Evolutionary conservation across 2,888 invertebrate species (phyloP), one percentile per base, ranked within the genome.

Genomic region (Chymomyza fuscimana): DNA sequence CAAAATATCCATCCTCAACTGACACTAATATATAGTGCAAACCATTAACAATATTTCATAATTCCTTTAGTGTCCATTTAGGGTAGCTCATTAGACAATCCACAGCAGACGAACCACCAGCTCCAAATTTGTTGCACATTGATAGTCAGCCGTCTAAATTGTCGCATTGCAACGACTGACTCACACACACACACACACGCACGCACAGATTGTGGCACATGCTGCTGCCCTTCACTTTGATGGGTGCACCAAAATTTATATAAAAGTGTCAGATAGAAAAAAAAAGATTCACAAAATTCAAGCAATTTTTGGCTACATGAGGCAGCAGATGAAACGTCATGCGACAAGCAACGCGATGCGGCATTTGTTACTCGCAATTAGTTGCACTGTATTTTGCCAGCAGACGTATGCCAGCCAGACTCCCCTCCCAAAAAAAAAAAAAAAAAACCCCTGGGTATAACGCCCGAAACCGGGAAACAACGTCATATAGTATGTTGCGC

Each of bases 301-400:
- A 63, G 25, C 63, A 65, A 52, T 50, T 60, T 73, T 73, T 70
- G 68, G 72, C 77, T 73, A 64, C 59, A 63, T 59, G 40, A 40
- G 59, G 54, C 60, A 51, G 40, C 67, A 52, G 69, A 69, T 65
- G 76, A 64, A 76, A 72, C 72, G 72, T 72, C 67, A 76, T 68
- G 78, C 86, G 80, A 80, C 83, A 82, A 32, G 86, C 83, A 80
- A 83, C 83, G 82, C 74, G 81, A 81, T 78, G 88, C 88, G 73
- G 84, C 84, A 86, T 86, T 83, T 85, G 87, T 88, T 88, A 88
- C 84, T 88, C 82, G 88, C 85, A 86, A 86, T 86, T 86, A 86
- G 88, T 86, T 86, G 77, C 88, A 86, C 79, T 80, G 80, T 79
- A 76, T 76, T 86, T 77, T 73, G 81, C 69, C 77, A 79, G 74